phyloP scores from a whole-genome alignment of 2,113 vertebrate genomes.

The Micromys minutus region DNA sequence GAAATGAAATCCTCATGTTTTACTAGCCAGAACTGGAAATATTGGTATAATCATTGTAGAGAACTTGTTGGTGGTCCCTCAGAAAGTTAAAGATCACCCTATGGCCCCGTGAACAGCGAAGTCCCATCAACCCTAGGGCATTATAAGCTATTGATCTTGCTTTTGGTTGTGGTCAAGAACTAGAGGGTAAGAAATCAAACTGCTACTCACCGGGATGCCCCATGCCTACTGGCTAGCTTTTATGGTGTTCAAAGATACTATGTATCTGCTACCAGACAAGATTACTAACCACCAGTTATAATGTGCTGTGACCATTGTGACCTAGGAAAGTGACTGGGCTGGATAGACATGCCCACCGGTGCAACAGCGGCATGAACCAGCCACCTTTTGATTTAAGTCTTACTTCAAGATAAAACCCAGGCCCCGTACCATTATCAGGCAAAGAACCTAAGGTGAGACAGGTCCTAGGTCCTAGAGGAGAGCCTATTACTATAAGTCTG shows the following conservation, averaged over 20 bases:
- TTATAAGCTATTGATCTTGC: background rate
- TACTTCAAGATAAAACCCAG: background rate
- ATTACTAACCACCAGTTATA: background rate
- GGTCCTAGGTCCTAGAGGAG: background rate
- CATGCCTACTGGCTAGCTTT: background rate
- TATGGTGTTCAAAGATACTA: background rate
- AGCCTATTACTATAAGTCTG: background rate
- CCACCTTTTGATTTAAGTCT: background rate
- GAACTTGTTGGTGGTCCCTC: background rate
- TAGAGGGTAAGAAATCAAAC: background rate
- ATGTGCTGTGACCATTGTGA: background rate
- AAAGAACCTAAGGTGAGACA: background rate
- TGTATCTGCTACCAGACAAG: background rate
- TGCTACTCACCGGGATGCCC: background rate
- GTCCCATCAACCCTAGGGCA: too few relatives aligned
- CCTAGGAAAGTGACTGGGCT: background rate
- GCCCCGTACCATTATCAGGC: background rate
- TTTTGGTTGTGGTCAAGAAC: background rate
- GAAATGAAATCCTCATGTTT: background rate
- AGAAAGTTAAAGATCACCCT: background rate
- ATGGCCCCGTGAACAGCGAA: background rate
- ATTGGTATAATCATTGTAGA: background rate
- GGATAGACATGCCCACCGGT: background rate
- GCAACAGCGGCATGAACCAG: accelerated
- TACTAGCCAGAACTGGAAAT: background rate